Evolutionary conservation across 2,113 vertebrate genomes (phyloP), one percentile per base, ranked within the genome.

Genomic region (Xiphophorus maculatus): DNA sequence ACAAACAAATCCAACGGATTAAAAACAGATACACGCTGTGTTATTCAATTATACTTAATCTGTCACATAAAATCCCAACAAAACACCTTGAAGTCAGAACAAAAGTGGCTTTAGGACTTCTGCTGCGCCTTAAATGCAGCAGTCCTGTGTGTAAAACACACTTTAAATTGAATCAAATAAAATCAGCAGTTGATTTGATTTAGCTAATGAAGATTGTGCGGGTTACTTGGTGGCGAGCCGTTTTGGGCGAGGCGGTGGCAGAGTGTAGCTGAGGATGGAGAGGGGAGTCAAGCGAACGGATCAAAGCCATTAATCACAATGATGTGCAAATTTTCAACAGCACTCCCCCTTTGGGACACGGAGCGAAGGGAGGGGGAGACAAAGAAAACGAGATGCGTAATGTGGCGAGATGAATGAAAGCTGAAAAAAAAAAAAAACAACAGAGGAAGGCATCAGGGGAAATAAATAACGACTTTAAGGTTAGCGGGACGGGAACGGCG

Each of bases 241-340:
- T 6, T 1, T 27, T 6, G 65, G 63, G 69, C 30, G 61, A 79
- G 62, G 66, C 73, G 78, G 69, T 54, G 87, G 86, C 32, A 5
- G 72, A 51, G 48, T 9, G 75, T 77, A 28, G 61, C 42, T 1
- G 27, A 42, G 61, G 77, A 74, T 32, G 63, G 61, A 67, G 33
- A 13, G 10, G 76, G 40, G 76, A 64, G 74, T 28, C 9, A 5
- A 58, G 73, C 69, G 73, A 84, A 86, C 71, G 83, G 80, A 90
- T 92, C 87, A 90, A 77, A 87, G 81, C 71, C 86, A 89, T 92
- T 90, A 84, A 90, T 92, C 89, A 88, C 80, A 86, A 84, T 91
- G 64, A 80, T 86, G 83, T 79, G 85, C 72, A 82, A 29, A 81
- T 84, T 84, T 86, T 76, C 73, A 14, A 63, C 74, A 74, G 81